Base-by-base conservation (phyloP, 2,113 vertebrate species). In the Tympanuchus pallidicinctus region DNA sequence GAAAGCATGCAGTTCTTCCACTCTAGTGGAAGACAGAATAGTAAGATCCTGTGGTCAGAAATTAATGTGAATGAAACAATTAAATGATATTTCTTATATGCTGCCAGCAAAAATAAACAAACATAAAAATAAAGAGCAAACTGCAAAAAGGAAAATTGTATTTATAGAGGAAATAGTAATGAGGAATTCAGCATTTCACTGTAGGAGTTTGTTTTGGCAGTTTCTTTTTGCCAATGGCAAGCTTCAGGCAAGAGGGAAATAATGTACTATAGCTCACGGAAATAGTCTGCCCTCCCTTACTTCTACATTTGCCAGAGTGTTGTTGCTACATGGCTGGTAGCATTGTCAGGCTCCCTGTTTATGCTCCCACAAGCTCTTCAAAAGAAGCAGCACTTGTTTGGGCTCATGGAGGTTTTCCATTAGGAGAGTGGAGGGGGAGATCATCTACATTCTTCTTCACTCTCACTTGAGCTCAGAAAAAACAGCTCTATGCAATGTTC, bases 191-290 rank as follows among this genome's bases (percentile, higher is more conserved):
- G 43, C 9, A 43, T 86, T 83, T 91, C 38, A 34, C 28, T 0
- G 0, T 5, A 57, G 54, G 78, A 84, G 25, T 69, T 93, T 76
- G 10, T n/a, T 88, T 86, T 34, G 64, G 28, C 65, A 82, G 70
- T 91, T 32, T 78, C 52, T 67, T 91, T 89, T 86, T 92, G 85
- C 87, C 89, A 88, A 13, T n/a, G 50, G 79, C 87, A 92, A 91
- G 64, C 60, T 88, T 86, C 56, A 81, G 72, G 87, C 72, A 91
- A 89, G 74, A 73, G 56, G 50, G 43, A 80, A 75, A 81, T 43
- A 69, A 70, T 11, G 12, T 28, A 24, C 13, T 83, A 7, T 6
- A 75, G 22, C 57, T 77, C 43, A 67, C 18, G 59, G 15, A 82
- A 71, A 59, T 5, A 56, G 8, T 8, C 60, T 82, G 52, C 64